These are phyloP conservation scores for Lethenteron reissneri DNA, from an alignment of 2,113 vertebrate species.

Conservation along the genomic window DNA sequence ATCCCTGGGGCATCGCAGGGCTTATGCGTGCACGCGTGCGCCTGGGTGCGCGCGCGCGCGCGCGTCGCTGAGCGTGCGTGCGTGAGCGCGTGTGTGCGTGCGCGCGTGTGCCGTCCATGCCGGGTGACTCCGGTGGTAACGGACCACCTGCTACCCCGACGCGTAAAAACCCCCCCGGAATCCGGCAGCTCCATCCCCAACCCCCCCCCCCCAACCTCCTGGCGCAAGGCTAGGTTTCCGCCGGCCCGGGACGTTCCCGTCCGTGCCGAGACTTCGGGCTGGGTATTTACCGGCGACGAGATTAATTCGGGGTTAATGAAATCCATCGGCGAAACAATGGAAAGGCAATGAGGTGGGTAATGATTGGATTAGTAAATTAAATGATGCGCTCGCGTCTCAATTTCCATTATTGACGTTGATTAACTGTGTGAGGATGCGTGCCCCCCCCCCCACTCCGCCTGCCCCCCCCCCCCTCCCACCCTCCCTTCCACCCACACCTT, in stretches of 20 bases:
- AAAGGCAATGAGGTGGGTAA: constrained; percentile 97
- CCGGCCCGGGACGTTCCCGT: no score
- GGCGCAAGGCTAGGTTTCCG: no score
- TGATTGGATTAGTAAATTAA: constrained; percentile 94
- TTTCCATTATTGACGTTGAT: constrained; percentile 86
- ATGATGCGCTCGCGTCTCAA: constrained; percentile 38
- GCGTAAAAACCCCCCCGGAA: no score
- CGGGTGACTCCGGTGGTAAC: no score
- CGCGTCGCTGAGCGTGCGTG: neutral
- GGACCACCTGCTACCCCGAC: no score
- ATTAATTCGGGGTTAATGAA: constrained; percentile 99
- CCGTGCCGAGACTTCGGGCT: no score
- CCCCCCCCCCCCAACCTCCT: no score
- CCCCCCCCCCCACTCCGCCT: no score
- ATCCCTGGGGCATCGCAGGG: neutral
- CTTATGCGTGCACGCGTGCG: neutral
- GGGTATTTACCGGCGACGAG: constrained; percentile 11
- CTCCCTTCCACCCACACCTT: no score
- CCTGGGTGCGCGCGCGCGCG: neutral
- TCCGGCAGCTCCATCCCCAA: no score
- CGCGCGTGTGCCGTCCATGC: neutral
- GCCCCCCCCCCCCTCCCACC: no score
- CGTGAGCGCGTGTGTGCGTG: neutral
- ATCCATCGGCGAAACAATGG: constrained; percentile 94
- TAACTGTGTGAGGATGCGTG: neutral